Evolutionary conservation across 2,888 invertebrate genomes (phyloP), one percentile per base, ranked within the genome.

Genomic region (Drosophila anceps): DNA sequence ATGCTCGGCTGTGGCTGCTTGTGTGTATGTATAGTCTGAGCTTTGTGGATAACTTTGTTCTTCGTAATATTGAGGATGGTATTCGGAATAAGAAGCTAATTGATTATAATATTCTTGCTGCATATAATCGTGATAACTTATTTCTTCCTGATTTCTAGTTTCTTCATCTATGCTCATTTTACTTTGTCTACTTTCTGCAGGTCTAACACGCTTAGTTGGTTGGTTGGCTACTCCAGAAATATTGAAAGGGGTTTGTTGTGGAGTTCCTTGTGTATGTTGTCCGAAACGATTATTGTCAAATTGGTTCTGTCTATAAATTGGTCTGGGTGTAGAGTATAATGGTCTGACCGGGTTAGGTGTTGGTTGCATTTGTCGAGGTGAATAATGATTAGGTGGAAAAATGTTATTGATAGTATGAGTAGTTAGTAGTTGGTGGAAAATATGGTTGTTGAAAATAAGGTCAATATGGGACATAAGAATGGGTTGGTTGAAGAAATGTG

Each of bases 211-310:
- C 18, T 43, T 43, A 12, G 12, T 43, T 12, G 43, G 43, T 43
- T 43, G 20, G 20, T 43, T 20, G 10, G 35, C 2, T 35, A 35
- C 3, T 12, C 35, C 35, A 35, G 13, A 3, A 35, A 12, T 1
- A 29, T 29, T 48, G 27, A 29, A 29, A n/a, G 48, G 15, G 3
- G 8, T 15, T 29, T 48, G 29, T 48, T 48, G 48, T 48, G 48
- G 48, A 29, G 48, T 29, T 29, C 1, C 4, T 48, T 48, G 46
- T 33, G n/a, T n/a, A n/a, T n/a, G n/a, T n/a, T n/a, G n/a, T n/a
- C 29, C 29, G n/a, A 48, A 31, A 2, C 48, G 48, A 48, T 48
- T 48, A n/a, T 9, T 48, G 48, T 48, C 48, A 35, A 35, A 48
- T 48, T 48, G 48, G 31, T n/a, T 48, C 5, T 13, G 35, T 15